Evolutionary conservation across 2,113 vertebrate genomes (phyloP), one percentile per base, ranked within the genome.

Genomic region (Serinus canaria): DNA sequence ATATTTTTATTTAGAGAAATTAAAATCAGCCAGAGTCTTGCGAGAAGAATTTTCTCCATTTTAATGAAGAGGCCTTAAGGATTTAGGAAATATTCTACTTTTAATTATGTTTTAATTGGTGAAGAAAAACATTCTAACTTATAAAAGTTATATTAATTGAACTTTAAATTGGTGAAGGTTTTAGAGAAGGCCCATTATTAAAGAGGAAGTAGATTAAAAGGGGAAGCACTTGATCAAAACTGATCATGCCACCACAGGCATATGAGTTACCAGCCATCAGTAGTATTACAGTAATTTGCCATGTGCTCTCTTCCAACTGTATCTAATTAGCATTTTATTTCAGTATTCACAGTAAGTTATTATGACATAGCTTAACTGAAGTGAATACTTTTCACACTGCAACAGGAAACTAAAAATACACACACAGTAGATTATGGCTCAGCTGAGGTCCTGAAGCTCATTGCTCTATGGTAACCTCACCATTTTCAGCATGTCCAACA

Each of bases 241-340:
- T 67, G 92, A 88, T 92, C 95, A 67, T 70, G 79, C 47, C 78
- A 94, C 70, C 63, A 77, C 2, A 90, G 60, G 59, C 83, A 92
- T 86, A 81, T 43, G 56, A 93, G 83, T 86, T 96, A 92, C 64
- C 80, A 92, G 83, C 55, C 80, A 94, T 70, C 76, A 88, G 43
- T 1, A 2, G 79, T 77, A 83, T 88, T 92, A 90, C 79, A 93
- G 85, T 77, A 81, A 93, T 90, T 86, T 94, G 83, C 83, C 89
- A 77, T 90, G 72, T 95, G 90, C 76, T 95, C 18, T 92, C 83
- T 86, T 93, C 86, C 79, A 95, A 90, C 83, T 89, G 79, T 63
- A 96, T 74, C 79, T 83, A 95, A 93, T 94, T 94, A 93, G 83
- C 90, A 95, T 96, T 95, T 86, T 86, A 90, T 94, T 97, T 94